Base-by-base conservation (phyloP, 2,888 invertebrate genomes). In the Nebria brevicollis region DNA sequence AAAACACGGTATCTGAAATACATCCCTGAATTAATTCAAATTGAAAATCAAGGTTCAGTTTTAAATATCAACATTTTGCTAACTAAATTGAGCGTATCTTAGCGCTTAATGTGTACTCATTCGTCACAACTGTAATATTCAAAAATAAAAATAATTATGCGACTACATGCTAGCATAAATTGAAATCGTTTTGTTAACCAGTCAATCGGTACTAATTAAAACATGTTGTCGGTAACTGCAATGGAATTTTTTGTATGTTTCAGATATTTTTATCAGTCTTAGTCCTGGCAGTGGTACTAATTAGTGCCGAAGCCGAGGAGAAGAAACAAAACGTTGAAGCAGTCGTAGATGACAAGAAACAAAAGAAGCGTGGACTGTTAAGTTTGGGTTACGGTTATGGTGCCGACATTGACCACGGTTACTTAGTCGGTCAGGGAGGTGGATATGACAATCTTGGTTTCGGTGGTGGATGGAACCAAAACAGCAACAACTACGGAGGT, bases 371-470 rank as follows among this genome's bases (percentile, higher is more conserved):
- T 85, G 95, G 95, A 84, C 92, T 95, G 85, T 91, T 95, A 82
- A 93, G 94, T 87, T 91, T 95, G 87, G 95, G 95, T 85, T 95
- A 95, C 86, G 95, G 95, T 78, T 95, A 95, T 88, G 95, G 94
- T 82, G 92, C 93, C 86, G 95, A 95, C 84, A 92, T 94, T 84
- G 94, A 95, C 87, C 89, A 94, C 83, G 95, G 95, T 75, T 93
- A 94, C 87, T 85, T 86, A 11, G 90, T 94, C 85, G 94, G 94
- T 77, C 89, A 88, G 86, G 93, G 93, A 54, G 92, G 92, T 83
- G 54, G 54, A 54, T 86, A 88, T 76, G 92, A 91, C 7, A 84
- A 87, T 84, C 84, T 79, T 83, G 85, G 82, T 83, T 85, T 83
- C 43, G 85, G 87, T 75, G 83, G 82, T 64, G 84, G 84, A 83